Evolutionary conservation across 2,888 invertebrate genomes (phyloP).

Genomic region (Sepiola atlantica): DNA sequence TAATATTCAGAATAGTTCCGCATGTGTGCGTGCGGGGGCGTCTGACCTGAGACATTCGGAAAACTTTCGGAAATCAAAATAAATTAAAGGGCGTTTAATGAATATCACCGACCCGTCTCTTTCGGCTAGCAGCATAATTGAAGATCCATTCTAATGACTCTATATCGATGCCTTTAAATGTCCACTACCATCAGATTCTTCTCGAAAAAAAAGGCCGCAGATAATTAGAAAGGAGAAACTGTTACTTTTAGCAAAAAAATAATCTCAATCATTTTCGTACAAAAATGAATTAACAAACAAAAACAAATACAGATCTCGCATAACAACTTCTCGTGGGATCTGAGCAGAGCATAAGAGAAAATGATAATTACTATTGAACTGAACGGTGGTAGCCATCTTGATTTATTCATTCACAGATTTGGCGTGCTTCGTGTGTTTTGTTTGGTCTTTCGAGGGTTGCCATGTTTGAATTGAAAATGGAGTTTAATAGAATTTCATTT

Average conservation of each 20-base stretch:
- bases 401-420: conserved; percentile 3
- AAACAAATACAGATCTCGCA: background rate
- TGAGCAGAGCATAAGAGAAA: background rate
- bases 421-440: background rate
- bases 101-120: background rate
- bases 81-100: background rate
- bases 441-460: background rate
- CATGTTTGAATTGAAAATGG: background rate
- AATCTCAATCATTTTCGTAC: background rate
- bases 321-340: background rate
- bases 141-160: background rate
- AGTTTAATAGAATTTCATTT: background rate
- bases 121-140: background rate
- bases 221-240: background rate
- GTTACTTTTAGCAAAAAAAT: background rate
- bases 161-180: background rate
- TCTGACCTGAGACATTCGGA: background rate
- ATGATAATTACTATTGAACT: background rate
- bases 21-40: background rate
- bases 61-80: background rate
- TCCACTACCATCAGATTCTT: background rate
- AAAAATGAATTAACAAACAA: background rate
- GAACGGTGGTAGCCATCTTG: background rate
- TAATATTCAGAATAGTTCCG: background rate
- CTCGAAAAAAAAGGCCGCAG: background rate